A percentile compares a stretch with the other conserved stretches of the same genome.
These are phyloP conservation scores for Pectinophora gossypiella DNA, from an alignment of 1,140 invertebrate genomes.

Conservation along the genomic window DNA sequence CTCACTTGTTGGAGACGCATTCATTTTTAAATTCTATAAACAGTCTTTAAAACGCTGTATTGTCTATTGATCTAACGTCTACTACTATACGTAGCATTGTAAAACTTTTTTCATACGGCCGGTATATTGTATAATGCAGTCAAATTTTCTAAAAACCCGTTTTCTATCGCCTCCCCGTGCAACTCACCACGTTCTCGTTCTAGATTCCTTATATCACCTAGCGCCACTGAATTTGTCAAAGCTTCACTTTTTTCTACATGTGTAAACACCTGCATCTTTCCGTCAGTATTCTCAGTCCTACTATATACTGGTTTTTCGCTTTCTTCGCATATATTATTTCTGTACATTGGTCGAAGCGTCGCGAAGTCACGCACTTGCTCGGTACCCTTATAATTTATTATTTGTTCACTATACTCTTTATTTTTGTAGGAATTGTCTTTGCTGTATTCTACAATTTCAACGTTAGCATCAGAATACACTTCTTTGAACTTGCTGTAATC, in stretches of 20 bases:
- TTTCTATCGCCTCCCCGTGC: constrained; percentile 41
- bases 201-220: constrained; percentile 41
- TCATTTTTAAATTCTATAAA: no score
- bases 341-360: constrained; percentile 29
- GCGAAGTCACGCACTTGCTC: constrained; percentile 31
- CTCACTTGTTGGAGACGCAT: no score
- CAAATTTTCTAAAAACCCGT: constrained; percentile 48
- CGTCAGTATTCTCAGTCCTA: constrained; percentile 44
- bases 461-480: constrained; percentile 17
- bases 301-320: constrained; percentile 18
- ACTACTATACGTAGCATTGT: no score
- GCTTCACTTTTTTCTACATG: constrained; percentile 37
- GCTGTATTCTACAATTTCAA: constrained; percentile 3
- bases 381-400: constrained; percentile 20
- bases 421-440: constrained; percentile 12
- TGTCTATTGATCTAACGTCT: no score
- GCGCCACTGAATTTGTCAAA: constrained; percentile 12
- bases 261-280: constrained; percentile 52
- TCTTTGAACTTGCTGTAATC: constrained; percentile 37
- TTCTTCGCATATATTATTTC: constrained; percentile 17
- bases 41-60: no score
- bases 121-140: constrained; percentile 57
- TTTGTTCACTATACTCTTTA: constrained; percentile 14
- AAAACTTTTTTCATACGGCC: not conserved
- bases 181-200: constrained; percentile 15